Evolutionary conservation across 1,140 invertebrate species (phyloP).

Genomic region (Ditylenchus dipsaci): DNA sequence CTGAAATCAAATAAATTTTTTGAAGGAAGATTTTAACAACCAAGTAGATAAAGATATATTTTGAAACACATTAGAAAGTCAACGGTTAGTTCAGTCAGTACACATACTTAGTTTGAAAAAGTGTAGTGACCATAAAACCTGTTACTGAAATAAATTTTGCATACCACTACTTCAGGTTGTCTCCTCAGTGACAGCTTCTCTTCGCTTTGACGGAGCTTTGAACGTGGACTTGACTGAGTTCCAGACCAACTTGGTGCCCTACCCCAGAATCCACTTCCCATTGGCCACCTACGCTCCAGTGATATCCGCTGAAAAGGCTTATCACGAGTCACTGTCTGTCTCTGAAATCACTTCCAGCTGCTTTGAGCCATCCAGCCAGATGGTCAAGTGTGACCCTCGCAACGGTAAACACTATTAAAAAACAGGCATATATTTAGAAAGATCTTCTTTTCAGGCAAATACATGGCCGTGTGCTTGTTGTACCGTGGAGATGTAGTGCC

Average conservation of each 20-base stretch:
- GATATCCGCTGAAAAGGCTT: constrained; percentile 77
- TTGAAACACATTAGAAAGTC: too few relatives aligned
- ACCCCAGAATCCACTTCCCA: constrained; percentile 68
- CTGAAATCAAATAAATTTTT: background rate
- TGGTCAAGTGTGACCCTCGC: constrained; percentile 56
- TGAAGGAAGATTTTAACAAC: background rate
- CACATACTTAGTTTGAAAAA: too few relatives aligned
- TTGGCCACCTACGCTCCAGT: constrained; percentile 62
- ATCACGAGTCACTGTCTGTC: constrained; percentile 63
- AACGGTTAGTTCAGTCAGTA: too few relatives aligned
- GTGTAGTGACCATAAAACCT: background rate
- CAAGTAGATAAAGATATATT: too few relatives aligned
- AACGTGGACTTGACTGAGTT: too few relatives aligned
- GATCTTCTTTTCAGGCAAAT: too few relatives aligned
- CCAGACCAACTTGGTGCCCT: constrained; percentile 69
- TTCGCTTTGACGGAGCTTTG: too few relatives aligned
- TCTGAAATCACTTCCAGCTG: constrained; percentile 52
- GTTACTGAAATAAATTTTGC: background rate
- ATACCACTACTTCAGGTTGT: constrained; percentile 59
- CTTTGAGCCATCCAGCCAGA: constrained; percentile 53
- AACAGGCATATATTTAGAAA: constrained; percentile 55
- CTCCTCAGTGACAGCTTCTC: constrained; percentile 66
- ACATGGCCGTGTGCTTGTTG: constrained; percentile 73
- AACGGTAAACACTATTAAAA: too few relatives aligned
- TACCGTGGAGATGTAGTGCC: constrained; percentile 51